Evolutionary conservation across 2,113 vertebrate genomes (phyloP).

Genomic region (Spheniscus mendiculus): DNA sequence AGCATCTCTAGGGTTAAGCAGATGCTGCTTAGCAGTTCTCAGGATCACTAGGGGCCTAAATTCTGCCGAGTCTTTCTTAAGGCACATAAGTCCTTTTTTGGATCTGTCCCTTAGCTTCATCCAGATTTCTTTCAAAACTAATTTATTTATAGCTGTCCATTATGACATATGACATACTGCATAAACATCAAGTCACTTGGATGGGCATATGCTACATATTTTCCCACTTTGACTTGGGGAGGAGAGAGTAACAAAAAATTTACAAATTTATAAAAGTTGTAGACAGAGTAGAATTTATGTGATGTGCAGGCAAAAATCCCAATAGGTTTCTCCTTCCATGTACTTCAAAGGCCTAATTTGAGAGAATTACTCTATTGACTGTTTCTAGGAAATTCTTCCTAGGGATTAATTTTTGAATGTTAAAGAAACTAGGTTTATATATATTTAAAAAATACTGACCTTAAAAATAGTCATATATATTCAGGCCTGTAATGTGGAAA

Average conservation of each 20-base stretch:
- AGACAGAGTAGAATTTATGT: not conserved
- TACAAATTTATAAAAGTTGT: not conserved
- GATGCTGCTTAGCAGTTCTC: not conserved
- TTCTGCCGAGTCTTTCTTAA: not conserved
- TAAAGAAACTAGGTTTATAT: not conserved
- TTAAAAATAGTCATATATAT: not conserved
- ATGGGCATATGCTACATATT: not conserved
- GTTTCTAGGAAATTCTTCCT: not conserved
- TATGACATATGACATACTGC: not conserved
- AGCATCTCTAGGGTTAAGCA: not conserved
- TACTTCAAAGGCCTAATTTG: not conserved
- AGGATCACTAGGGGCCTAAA: not conserved
- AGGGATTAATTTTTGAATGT: not conserved
- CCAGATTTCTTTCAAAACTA: not conserved
- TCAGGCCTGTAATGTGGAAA: not conserved
- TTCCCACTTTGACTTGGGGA: not conserved
- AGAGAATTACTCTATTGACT: not conserved
- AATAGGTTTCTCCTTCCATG: not conserved
- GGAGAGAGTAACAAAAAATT: not conserved
- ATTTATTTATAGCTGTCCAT: not conserved
- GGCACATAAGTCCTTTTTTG: not conserved
- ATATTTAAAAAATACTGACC: not conserved
- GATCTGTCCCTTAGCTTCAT: not conserved
- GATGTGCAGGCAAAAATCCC: not conserved
- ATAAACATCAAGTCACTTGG: not conserved